Base-by-base conservation (phyloP, 2,113 vertebrate species). In the Micronisus gabar region DNA sequence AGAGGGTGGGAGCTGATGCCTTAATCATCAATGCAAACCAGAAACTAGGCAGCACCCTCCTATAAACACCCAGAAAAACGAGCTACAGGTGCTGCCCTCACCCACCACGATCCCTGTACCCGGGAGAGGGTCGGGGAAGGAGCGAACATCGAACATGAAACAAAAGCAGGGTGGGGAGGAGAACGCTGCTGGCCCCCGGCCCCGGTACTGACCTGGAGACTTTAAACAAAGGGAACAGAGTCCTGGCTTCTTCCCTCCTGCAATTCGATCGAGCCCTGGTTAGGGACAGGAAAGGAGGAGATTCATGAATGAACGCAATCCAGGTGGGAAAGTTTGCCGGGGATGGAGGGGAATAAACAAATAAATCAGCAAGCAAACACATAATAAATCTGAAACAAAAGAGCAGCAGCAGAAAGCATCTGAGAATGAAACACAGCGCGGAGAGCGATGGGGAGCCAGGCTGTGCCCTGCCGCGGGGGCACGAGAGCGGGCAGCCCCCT, bases 211-310 rank as follows among this genome's bases (percentile, higher is more conserved):
- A 98, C 98, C 98, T 98, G 98, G 98, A 98, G 98, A 98, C 98
- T 98, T 98, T 98, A 98, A 98, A 98, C 98, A 98, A 94, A 98
- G 98, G 98, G 98, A 98, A 97, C 98, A 98, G 88, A 98, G 98
- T 98, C 98, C 98, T 97, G 98, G 96, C 94, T 98, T 96, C 98
- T 98, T 98, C 97, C 98, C 98, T 97, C 98, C 98, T 96, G 98
- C 97, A 94, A 98, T 97, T 76, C 98, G 94, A 98, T 98, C 97
- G 98, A 98, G 98, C 97, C 98, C 98, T 98, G 98, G 98, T 98
- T 98, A 96, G 98, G 98, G 98, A 98, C 97, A 98, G 98, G 97
- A 98, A 98, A 98, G 98, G 98, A 98, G 98, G 98, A 98, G 94
- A 98, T 94, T 97, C 92, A 92, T 97, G 97, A 98, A 98, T 97